Evolutionary conservation across 2,797 vertebrate genomes (phyloP).

Genomic region (Florisuga fusca): DNA sequence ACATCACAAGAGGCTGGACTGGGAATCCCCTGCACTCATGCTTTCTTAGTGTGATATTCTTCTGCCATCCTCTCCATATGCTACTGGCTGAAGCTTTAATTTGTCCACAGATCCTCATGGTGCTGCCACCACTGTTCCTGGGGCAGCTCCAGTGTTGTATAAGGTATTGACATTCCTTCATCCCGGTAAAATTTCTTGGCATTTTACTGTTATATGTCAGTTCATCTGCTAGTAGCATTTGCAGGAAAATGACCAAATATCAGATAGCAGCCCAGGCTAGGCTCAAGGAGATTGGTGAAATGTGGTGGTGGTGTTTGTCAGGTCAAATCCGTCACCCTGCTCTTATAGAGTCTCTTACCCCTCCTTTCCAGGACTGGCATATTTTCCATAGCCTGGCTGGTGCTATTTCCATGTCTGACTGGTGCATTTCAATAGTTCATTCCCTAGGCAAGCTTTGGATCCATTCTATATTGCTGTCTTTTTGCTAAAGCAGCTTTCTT

Average conservation of each 20-base stretch:
- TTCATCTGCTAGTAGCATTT: not conserved
- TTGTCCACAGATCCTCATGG: accelerated
- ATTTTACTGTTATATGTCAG: accelerated
- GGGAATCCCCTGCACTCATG: accelerated
- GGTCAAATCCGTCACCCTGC: not conserved
- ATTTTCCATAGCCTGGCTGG: accelerated
- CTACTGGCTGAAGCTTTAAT: not conserved
- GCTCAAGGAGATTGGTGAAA: not conserved
- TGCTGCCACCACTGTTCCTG: not conserved
- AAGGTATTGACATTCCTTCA: not conserved
- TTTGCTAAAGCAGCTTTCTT: not conserved
- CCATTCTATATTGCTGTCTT: not conserved
- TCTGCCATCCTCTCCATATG: accelerated
- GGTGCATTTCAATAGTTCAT: not conserved
- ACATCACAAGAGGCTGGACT: not conserved
- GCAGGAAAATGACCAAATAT: not conserved
- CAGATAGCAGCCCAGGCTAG: not conserved
- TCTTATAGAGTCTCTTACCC: not conserved
- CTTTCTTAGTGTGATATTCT: not conserved
- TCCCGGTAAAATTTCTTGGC: not conserved
- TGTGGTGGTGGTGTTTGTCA: not conserved
- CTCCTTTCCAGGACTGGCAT: not conserved
- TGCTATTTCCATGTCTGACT: too few species aligned
- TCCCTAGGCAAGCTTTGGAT: not conserved
- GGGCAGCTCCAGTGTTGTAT: not conserved